phyloP scores from a whole-genome alignment of 2,888 invertebrate species.

The Volucella inanis region DNA sequence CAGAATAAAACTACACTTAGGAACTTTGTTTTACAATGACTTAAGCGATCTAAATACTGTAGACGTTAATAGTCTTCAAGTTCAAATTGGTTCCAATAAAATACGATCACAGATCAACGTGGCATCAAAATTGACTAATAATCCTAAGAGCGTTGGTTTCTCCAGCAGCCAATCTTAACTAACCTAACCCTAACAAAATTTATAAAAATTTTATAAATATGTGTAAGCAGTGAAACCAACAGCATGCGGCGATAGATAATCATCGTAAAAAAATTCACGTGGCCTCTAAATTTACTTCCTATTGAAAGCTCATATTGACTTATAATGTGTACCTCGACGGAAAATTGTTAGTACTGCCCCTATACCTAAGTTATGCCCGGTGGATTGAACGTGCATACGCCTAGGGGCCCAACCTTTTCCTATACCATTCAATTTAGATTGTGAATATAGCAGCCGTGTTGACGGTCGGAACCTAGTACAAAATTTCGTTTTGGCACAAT shows the following conservation, averaged over 20 bases:
- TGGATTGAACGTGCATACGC: conserved; percentile 71
- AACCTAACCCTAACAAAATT: no score
- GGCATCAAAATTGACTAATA: no score
- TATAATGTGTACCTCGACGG: conserved; percentile 21
- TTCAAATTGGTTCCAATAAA: no score
- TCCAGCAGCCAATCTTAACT: no score
- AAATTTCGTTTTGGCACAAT: conserved; percentile 76
- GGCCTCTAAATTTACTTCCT: conserved; percentile 63
- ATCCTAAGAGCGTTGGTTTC: no score
- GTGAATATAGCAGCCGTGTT: conserved; percentile 51
- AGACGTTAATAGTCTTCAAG: no score
- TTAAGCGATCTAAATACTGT: no score
- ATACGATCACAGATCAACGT: no score
- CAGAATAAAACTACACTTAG: no score
- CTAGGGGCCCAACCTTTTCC: conserved; percentile 67
- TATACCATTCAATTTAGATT: conserved; percentile 70
- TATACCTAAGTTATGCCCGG: conserved; percentile 37
- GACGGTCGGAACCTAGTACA: conserved; percentile 52
- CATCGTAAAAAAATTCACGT: conserved; percentile 61
- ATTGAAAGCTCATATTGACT: conserved; percentile 56
- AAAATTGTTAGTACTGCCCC: conserved; percentile 31
- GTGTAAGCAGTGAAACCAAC: not conserved
- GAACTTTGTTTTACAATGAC: no score
- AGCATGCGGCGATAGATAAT: conserved; percentile 30
- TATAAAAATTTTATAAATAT: conserved; percentile 8